Percentiles rank a stretch among this genome's conserved stretches.
Evolutionary conservation across 2,113 vertebrate species (phyloP).

Genomic region (Junco hyemalis): DNA sequence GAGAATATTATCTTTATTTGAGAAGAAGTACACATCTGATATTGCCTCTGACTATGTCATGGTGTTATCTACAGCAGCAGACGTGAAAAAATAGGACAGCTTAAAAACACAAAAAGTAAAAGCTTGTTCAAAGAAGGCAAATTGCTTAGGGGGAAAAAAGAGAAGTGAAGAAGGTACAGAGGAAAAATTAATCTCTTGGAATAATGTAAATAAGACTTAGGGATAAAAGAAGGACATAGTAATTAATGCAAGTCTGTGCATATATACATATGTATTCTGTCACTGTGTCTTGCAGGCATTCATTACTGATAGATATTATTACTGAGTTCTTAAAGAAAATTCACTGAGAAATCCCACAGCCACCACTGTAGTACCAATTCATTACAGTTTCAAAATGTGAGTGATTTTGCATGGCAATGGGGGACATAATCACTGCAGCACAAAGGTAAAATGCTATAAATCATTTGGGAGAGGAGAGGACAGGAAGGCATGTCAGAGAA

Average conservation of each 20-base stretch:
- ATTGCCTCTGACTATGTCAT: neutral
- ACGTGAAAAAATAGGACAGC: neutral
- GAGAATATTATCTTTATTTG: neutral
- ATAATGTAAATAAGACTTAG: neutral
- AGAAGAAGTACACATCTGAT: neutral
- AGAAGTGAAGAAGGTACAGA: neutral
- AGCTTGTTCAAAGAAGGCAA: neutral
- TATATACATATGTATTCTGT: neutral
- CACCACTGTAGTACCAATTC: neutral
- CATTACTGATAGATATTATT: neutral
- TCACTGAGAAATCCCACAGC: neutral
- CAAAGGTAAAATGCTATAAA: neutral
- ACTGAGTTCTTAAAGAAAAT: neutral
- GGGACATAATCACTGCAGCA: neutral
- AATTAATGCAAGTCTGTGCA: neutral
- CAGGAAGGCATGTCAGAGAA: neutral
- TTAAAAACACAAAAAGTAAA: neutral
- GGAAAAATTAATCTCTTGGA: neutral
- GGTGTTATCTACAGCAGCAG: neutral
- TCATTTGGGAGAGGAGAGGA: neutral
- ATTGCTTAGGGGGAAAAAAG: neutral
- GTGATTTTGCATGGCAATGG: rapidly evolving
- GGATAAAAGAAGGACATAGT: neutral
- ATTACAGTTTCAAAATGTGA: neutral
- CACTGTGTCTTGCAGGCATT: neutral